Evolutionary conservation across 2,113 vertebrate genomes (phyloP).

Genomic region (Hemichromis elongatus): DNA sequence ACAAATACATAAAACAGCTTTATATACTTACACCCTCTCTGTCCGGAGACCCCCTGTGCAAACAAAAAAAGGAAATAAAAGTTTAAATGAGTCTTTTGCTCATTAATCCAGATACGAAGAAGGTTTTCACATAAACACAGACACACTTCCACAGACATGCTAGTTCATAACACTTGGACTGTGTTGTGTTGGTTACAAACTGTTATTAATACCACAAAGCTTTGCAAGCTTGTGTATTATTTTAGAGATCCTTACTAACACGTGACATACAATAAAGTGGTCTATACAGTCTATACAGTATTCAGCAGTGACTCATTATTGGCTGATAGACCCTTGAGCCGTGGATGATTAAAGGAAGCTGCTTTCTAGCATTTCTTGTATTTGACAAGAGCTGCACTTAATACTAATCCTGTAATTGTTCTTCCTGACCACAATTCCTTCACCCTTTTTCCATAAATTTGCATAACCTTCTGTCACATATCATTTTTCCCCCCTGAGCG

Average conservation of each 20-base stretch:
- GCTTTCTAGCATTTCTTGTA: rapidly evolving
- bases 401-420: neutral
- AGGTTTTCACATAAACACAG: neutral
- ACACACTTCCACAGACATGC: neutral
- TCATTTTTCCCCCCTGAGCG: rapidly evolving
- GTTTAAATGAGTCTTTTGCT: neutral
- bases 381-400: neutral
- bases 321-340: neutral
- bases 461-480: neutral
- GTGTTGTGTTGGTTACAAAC: neutral
- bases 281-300: neutral
- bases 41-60: conserved; percentile 91
- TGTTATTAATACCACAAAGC: neutral
- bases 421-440: neutral
- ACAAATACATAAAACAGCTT: neutral
- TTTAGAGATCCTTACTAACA: neutral
- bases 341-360: neutral
- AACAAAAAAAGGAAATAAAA: neutral
- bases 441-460: neutral
- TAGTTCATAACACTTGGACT: neutral
- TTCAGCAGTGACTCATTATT: neutral
- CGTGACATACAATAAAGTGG: neutral
- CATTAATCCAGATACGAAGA: neutral
- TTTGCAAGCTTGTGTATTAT: neutral
- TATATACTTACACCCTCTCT: conserved; percentile 82